Conservation (phyloP, 30 jellyfish, hydroid and myxozoan species). For the Aurelia sp. region DNA sequence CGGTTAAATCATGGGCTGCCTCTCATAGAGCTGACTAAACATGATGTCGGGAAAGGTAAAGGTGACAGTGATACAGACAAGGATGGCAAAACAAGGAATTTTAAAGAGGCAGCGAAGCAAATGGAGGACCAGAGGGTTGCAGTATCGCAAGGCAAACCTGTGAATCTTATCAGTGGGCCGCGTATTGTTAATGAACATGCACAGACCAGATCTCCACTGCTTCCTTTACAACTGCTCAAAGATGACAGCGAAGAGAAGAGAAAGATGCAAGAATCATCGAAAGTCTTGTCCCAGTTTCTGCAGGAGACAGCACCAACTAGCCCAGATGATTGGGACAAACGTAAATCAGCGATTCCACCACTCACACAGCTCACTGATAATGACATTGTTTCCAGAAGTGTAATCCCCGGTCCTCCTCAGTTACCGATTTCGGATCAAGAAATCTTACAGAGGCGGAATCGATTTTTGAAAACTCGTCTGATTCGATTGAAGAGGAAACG, state of each 20-base stretch:
- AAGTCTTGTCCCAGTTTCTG: slow-evolving; percentile 31
- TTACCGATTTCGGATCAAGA: slow-evolving; percentile 46
- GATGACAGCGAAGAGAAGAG: slow-evolving; percentile 16
- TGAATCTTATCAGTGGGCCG: background rate
- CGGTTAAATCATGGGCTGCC: slow-evolving; percentile 45
- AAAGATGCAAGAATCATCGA: slow-evolving; percentile 47
- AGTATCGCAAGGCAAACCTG: background rate
- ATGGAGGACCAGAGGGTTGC: background rate
- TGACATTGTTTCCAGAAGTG: slow-evolving; percentile 67
- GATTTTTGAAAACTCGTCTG: slow-evolving; percentile 42
- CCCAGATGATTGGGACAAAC: slow-evolving; percentile 67
- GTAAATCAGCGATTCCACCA: slow-evolving; percentile 56
- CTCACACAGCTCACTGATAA: background rate
- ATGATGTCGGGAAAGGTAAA: background rate
- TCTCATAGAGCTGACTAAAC: background rate
- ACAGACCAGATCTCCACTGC: slow-evolving; percentile 14
- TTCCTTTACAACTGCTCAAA: background rate
- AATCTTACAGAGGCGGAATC: slow-evolving; percentile 19
- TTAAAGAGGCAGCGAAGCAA: background rate
- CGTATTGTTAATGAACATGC: slow-evolving; percentile 32
- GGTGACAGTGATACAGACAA: background rate
- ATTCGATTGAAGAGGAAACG: slow-evolving; percentile 63
- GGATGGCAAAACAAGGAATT: background rate
- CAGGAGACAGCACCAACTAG: slow-evolving; percentile 34
- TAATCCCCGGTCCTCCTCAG: slow-evolving; percentile 24